Evolutionary conservation across 2,113 vertebrate species (phyloP).

Genomic region (Macroglossus sobrinus): DNA sequence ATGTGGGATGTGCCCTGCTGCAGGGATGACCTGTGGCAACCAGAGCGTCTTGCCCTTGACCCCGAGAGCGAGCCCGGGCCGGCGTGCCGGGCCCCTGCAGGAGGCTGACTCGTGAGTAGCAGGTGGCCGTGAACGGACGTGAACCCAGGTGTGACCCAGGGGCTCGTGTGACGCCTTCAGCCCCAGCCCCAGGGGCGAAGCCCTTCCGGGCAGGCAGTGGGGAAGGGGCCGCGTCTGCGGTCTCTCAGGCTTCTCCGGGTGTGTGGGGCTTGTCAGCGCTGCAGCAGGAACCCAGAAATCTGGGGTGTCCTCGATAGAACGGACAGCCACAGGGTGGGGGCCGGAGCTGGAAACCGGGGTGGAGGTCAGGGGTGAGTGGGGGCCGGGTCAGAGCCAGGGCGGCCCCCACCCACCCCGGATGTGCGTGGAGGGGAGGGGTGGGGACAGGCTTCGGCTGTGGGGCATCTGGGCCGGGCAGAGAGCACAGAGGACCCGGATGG

Average conservation of each 20-base stretch:
- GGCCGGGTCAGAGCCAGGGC: not conserved
- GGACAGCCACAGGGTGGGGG: not conserved
- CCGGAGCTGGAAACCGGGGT: not conserved
- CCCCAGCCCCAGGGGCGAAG: not conserved
- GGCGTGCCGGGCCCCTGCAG: not conserved
- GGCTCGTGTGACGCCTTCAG: too few relatives aligned
- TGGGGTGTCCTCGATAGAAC: not conserved
- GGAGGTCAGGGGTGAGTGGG: not conserved
- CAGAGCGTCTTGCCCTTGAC: too few relatives aligned
- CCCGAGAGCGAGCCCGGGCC: not conserved
- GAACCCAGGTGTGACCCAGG: not conserved
- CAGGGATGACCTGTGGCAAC: rapidly evolving
- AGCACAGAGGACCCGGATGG: not conserved
- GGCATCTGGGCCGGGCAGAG: not conserved
- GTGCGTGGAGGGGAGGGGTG: not conserved
- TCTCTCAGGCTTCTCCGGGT: not conserved
- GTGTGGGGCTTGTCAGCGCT: not conserved
- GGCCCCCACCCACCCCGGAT: rapidly evolving
- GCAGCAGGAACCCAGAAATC: not conserved
- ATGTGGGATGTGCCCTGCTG: not conserved
- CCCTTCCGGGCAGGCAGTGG: not conserved
- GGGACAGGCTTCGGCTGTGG: rapidly evolving
- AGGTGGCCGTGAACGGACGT: rapidly evolving
- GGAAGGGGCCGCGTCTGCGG: rapidly evolving
- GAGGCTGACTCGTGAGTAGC: rapidly evolving